Percentiles rank a stretch among this genome's conserved stretches.
Evolutionary conservation across 2,888 invertebrate genomes (phyloP).

Genomic region (Petrolisthes cinctipes): DNA sequence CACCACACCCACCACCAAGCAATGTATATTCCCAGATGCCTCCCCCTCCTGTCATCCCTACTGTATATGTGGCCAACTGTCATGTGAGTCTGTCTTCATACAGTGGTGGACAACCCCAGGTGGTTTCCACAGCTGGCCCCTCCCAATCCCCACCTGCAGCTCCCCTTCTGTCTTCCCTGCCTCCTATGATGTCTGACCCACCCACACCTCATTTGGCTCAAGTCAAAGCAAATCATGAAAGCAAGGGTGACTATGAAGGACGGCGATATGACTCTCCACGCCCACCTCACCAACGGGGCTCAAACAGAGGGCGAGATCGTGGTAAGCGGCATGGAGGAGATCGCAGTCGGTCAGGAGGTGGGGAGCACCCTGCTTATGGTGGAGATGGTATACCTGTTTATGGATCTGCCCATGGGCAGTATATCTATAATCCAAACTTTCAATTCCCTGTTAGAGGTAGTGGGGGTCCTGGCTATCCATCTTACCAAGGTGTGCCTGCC

Average conservation of each 20-base stretch:
- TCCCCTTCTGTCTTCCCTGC: constrained; percentile 26
- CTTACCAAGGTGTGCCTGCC: constrained; percentile 47
- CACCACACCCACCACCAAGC: constrained; percentile 38
- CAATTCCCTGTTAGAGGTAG: constrained; percentile 38
- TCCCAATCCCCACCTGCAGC: constrained; percentile 50
- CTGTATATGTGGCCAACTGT: constrained; percentile 57
- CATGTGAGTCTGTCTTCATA: constrained; percentile 53
- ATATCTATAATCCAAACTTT: constrained; percentile 38
- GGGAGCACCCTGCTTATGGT: constrained; percentile 59
- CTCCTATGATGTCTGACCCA: constrained; percentile 40
- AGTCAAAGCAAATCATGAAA: constrained; percentile 39
- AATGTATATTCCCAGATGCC: constrained; percentile 49
- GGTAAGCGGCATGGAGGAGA: constrained; percentile 44
- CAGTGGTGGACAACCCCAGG: constrained; percentile 39
- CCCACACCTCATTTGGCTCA: constrained; percentile 33
- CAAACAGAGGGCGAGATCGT: constrained; percentile 41
- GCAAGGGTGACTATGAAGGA: constrained; percentile 39
- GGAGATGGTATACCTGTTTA: constrained; percentile 40
- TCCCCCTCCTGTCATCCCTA: constrained; percentile 47
- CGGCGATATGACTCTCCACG: constrained; percentile 38
- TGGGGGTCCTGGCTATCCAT: constrained; percentile 20
- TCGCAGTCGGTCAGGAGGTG: constrained; percentile 42
- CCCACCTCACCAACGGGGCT: neutral
- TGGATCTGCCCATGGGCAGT: constrained; percentile 25
- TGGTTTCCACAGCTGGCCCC: constrained; percentile 38